Evolutionary conservation across 2,797 vertebrate species (phyloP).

Genomic region (Yasuhikotakia modesta): DNA sequence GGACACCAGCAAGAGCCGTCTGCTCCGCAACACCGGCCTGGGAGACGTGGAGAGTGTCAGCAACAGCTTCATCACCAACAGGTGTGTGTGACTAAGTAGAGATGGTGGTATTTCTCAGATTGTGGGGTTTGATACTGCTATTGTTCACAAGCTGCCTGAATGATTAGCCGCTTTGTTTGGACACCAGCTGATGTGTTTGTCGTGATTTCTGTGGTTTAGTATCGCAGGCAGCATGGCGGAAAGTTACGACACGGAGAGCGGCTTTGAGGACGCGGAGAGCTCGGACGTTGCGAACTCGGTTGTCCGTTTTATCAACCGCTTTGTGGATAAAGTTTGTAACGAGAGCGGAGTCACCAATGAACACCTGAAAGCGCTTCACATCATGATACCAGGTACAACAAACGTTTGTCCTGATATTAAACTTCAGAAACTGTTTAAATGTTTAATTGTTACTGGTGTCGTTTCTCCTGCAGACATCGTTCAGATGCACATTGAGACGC

Average conservation of each 20-base stretch:
- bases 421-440: no score
- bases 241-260: constrained; percentile 97
- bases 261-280: constrained; percentile 95
- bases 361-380: constrained; percentile 93
- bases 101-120: no score
- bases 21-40: constrained; percentile 86
- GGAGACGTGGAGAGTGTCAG: constrained; percentile 93
- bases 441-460: not conserved
- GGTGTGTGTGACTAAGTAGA: constrained; percentile 73
- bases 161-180: not conserved
- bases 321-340: constrained; percentile 98
- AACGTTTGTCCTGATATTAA: no score
- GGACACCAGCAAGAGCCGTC: constrained; percentile 94
- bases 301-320: constrained; percentile 96
- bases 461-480: constrained; percentile 84
- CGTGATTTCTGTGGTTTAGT: constrained; percentile 68
- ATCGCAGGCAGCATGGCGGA: constrained; percentile 96
- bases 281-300: constrained; percentile 94
- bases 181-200: not conserved
- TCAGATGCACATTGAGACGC: constrained; percentile 98
- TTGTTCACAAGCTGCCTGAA: no score
- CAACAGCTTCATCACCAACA: constrained; percentile 97
- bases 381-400: constrained; percentile 91
- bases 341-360: constrained; percentile 97
- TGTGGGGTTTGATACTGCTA: no score